phyloP scores from a whole-genome alignment of 2,888 invertebrate species.

The Dasypogon diadema region DNA sequence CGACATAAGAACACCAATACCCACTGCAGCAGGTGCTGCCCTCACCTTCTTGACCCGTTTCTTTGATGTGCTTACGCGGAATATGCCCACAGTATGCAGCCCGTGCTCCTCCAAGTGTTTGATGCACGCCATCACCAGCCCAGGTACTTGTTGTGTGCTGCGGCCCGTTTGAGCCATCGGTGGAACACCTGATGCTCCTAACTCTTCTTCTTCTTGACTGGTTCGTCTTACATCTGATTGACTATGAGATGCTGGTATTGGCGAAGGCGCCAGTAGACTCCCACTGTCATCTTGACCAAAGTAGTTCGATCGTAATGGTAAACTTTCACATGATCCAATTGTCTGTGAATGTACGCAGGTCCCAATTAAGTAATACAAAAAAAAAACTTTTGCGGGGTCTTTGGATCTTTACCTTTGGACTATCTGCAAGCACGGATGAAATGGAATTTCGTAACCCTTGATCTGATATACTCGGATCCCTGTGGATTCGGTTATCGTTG shows the following conservation, averaged over 20 bases:
- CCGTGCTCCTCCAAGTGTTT: slow-evolving; percentile 85
- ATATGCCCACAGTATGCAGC: slow-evolving; percentile 87
- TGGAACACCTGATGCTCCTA: slow-evolving; percentile 64
- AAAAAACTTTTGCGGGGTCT: too few relatives aligned
- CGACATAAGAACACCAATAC: not conserved
- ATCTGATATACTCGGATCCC: slow-evolving; percentile 53
- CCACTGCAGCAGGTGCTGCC: not conserved
- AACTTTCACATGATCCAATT: slow-evolving; percentile 84
- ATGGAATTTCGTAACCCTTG: slow-evolving; percentile 79
- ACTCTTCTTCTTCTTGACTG: slow-evolving; percentile 66
- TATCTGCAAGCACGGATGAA: slow-evolving; percentile 72
- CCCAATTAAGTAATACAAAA: too few relatives aligned
- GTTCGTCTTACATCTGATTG: slow-evolving; percentile 70
- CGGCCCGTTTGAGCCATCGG: slow-evolving; percentile 59
- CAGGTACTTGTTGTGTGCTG: slow-evolving; percentile 75
- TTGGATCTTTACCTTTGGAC: slow-evolving; percentile 23
- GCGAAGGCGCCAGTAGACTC: slow-evolving; percentile 65
- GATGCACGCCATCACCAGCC: slow-evolving; percentile 83
- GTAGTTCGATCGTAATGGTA: slow-evolving; percentile 67
- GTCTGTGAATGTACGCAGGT: slow-evolving; percentile 66
- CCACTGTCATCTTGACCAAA: slow-evolving; percentile 47
- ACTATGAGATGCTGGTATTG: slow-evolving; percentile 70
- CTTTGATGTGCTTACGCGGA: slow-evolving; percentile 92
- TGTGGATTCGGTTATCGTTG: slow-evolving; percentile 72
- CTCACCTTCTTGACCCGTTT: slow-evolving; percentile 91